Conservation (phyloP, 1,140 invertebrate genomes). For the Solenopsis fugax region DNA sequence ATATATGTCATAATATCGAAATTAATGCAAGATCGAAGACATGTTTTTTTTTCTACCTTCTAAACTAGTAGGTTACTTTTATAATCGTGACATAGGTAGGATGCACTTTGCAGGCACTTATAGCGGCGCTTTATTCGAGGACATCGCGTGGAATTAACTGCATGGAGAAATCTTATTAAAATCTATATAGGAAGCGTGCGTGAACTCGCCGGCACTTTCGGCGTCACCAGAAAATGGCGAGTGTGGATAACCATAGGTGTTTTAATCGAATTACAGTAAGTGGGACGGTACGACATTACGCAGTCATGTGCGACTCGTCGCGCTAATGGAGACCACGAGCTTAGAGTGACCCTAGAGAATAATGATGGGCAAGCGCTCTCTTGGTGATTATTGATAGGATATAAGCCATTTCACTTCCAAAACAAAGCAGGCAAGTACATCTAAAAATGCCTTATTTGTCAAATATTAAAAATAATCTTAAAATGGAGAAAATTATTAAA, state of each 20-base stretch:
- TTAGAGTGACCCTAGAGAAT: constrained; percentile 67
- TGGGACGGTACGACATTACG: constrained; percentile 69
- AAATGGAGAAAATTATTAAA: not conserved
- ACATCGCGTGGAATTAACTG: constrained; percentile 72
- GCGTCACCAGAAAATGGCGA: constrained; percentile 59
- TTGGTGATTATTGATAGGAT: constrained; percentile 47
- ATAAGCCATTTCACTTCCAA: not conserved
- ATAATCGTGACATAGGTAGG: constrained; percentile 29
- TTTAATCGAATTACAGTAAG: constrained; percentile 79
- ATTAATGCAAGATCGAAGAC: not conserved
- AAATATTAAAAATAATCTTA: not conserved
- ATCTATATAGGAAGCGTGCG: constrained; percentile 57
- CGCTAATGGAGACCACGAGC: constrained; percentile 76
- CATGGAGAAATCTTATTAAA: constrained; percentile 79
- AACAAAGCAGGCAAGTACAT: too few relatives aligned
- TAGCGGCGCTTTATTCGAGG: constrained; percentile 61
- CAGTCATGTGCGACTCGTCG: constrained; percentile 68
- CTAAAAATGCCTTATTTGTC: not conserved
- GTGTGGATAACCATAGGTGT: constrained; percentile 61
- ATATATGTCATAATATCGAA: not conserved
- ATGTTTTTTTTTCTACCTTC: not conserved
- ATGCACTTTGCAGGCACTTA: constrained; percentile 65
- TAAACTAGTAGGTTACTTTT: constrained; percentile 17
- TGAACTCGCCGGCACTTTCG: constrained; percentile 24
- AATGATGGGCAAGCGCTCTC: constrained; percentile 33